Conservation (phyloP, 2,113 vertebrate genomes). For the Caranx melampygus region DNA sequence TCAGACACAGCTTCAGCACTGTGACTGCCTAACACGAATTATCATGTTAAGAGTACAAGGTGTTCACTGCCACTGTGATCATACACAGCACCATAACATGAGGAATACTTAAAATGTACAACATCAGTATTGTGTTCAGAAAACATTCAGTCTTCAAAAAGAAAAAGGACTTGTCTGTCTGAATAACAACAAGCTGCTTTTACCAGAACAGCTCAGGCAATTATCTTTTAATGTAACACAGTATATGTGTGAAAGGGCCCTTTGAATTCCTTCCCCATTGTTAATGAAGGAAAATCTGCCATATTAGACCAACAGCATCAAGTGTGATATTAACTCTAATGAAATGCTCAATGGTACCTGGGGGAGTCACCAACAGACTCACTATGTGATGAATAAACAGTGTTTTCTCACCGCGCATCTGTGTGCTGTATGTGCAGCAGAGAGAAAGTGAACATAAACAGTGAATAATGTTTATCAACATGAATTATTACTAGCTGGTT, state of each 20-base stretch:
- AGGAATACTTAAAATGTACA: not conserved
- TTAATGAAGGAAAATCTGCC: constrained; percentile 1
- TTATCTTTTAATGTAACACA: no score
- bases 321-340: constrained; percentile 18
- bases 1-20: not conserved
- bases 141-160: not conserved
- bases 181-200: not conserved
- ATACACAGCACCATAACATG: not conserved
- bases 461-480: not conserved
- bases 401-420: not conserved
- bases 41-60: not conserved
- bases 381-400: no score
- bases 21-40: no score
- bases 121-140: not conserved
- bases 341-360: not conserved
- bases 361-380: not conserved
- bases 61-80: not conserved
- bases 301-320: not conserved
- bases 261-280: not conserved
- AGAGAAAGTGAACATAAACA: not conserved
- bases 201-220: no score
- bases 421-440: not conserved
- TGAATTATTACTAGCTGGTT: constrained; percentile 23
- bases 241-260: not conserved
- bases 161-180: not conserved